Percentiles rank a stretch among this genome's conserved stretches.
Evolutionary conservation across 2,888 invertebrate species (phyloP).

Genomic region (Parthenolecanium corni): DNA sequence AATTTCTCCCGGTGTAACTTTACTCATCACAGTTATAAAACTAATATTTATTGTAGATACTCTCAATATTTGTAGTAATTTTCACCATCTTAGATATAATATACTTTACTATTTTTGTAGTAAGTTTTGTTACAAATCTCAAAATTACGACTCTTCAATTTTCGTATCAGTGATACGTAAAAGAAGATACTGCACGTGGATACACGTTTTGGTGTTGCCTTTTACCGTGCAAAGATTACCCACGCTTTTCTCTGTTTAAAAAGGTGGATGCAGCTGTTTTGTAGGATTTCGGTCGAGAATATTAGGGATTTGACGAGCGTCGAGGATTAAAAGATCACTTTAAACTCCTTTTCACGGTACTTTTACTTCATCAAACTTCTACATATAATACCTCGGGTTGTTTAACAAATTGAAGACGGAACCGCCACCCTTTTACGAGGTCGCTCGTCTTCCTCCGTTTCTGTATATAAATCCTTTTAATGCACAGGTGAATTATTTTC

Average conservation of each 20-base stretch:
- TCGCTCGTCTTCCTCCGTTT: background rate
- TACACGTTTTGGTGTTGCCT: too few species aligned
- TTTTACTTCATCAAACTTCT: slow-evolving; percentile 14
- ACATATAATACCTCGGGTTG: slow-evolving; percentile 16
- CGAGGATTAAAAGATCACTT: slow-evolving; percentile 23
- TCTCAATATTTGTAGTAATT: too few species aligned
- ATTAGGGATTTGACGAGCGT: slow-evolving; percentile 18
- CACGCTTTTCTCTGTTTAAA: background rate
- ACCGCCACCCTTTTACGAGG: slow-evolving; percentile 7
- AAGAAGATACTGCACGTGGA: too few species aligned
- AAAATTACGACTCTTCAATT: too few species aligned
- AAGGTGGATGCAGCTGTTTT: slow-evolving; percentile 23
- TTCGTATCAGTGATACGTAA: too few species aligned
- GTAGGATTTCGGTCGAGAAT: slow-evolving; percentile 12
- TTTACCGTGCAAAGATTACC: too few species aligned
- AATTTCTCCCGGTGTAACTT: too few species aligned
- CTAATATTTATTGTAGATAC: too few species aligned
- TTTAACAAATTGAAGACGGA: slow-evolving; percentile 16
- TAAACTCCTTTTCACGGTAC: slow-evolving; percentile 21
- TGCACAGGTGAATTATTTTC: slow-evolving; percentile 25
- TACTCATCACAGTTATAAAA: too few species aligned
- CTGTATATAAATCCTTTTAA: slow-evolving; percentile 12
- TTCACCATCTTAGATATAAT: too few species aligned
- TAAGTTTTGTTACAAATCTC: too few species aligned
- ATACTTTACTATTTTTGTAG: too few species aligned